Evolutionary conservation across 2,888 invertebrate species (phyloP), one percentile per base, ranked within the genome.

Genomic region (Eristalinus sepulchralis): DNA sequence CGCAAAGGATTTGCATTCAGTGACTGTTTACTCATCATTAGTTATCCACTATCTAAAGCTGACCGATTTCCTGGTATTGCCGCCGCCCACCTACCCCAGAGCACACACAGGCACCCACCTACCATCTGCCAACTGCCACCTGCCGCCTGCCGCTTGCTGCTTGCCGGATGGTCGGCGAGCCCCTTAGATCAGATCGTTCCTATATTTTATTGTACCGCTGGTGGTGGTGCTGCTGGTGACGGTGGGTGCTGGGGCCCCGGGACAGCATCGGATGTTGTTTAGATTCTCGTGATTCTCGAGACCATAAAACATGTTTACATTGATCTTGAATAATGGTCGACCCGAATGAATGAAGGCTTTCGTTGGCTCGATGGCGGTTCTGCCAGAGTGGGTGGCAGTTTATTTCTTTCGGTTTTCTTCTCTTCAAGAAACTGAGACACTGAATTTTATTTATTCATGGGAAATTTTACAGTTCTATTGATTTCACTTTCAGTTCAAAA

Each of bases 221-320:
- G 11, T 39, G 39, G 11, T 39, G 39, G n/a, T 39, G 39, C 2
- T 39, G 39, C 2, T 39, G 39, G 39, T 39, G 39, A 13, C 2
- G 11, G 39, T 39, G 39, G 11, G 39, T 39, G 39, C 27, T 39
- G 39, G 55, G 70, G 66, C 72, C 34, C 66, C 59, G 66, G 20
- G 9, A 20, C 13, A 10, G 24, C 24, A 47, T 47, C 57, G 57
- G 24, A 17, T 31, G 64, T 59, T 72, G 79, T 71, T 79, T 64
- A 64, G 70, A 70, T 68, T 24, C 20, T 34, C 20, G 34, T 10
- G 13, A 33, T 63, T 70, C 36, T 24, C 53, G 33, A 64, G 47
- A 24, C 64, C 71, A 78, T 78, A 71, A 79, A 60, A 73, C 36
- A 63, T 75, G 68, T 81, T 81, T 81, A 81, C 81, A 81, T 81